phyloP scores from a whole-genome alignment of 2,888 invertebrate genomes.

The Taphrorychus bicolor region DNA sequence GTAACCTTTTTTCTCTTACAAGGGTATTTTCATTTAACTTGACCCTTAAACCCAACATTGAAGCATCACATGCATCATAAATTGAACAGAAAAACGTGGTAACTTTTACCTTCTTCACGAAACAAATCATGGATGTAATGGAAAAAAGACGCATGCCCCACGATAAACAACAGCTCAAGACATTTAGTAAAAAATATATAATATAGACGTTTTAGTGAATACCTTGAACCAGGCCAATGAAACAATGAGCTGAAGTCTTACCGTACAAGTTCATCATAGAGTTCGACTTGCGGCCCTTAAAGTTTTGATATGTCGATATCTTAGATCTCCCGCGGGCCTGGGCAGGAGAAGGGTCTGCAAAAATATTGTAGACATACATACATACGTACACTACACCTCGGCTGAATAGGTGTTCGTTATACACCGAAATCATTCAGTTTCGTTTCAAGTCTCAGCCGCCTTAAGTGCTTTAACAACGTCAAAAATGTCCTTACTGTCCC shows the following conservation, averaged over 20 bases:
- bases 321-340: constrained; percentile 84
- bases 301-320: constrained; percentile 87
- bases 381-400: constrained; percentile 45
- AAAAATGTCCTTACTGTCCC: constrained; percentile 20
- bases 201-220: constrained; percentile 26
- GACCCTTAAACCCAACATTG: too few species aligned
- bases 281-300: constrained; percentile 91
- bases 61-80: too few species aligned
- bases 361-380: constrained; percentile 66
- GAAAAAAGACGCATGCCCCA: constrained; percentile 40
- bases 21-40: too few species aligned
- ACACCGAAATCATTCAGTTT: constrained; percentile 6
- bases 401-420: too few species aligned
- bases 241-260: constrained; percentile 67
- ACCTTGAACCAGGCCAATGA: constrained; percentile 48
- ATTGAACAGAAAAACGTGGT: neutral
- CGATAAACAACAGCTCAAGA: constrained; percentile 42
- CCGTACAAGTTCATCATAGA: constrained; percentile 96
- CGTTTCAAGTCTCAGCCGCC: constrained; percentile 31
- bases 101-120: constrained; percentile 16
- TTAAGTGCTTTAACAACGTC: constrained; percentile 4
- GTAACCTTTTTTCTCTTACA: too few species aligned
- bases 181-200: constrained; percentile 29
- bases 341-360: constrained; percentile 83
- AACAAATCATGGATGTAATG: constrained; percentile 15